Evolutionary conservation across 2,113 vertebrate species (phyloP).

Genomic region (Plestiodon gilberti): DNA sequence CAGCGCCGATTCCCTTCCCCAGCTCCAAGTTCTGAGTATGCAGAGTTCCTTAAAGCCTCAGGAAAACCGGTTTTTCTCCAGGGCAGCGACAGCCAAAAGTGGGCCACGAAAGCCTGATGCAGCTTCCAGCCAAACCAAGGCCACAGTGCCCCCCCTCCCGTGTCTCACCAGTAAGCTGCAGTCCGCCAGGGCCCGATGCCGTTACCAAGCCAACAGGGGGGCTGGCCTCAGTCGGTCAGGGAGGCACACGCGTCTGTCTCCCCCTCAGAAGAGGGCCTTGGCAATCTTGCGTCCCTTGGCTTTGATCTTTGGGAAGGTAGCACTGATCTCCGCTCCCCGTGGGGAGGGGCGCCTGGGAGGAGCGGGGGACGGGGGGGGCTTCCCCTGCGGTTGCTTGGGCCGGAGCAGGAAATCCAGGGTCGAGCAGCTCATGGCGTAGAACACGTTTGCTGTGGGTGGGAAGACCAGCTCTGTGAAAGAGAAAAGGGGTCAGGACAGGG

Average conservation of each 20-base stretch:
- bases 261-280: conserved; percentile 68
- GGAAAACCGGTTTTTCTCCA: background rate
- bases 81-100: too few species aligned
- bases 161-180: background rate
- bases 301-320: conserved; percentile 90
- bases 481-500: background rate
- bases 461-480: conserved; percentile 80
- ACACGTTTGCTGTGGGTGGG: conserved; percentile 86
- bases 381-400: conserved; percentile 62
- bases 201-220: background rate
- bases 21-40: background rate
- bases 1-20: background rate
- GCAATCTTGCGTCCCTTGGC: conserved; percentile 87
- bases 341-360: conserved; percentile 58
- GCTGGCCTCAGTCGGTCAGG: background rate
- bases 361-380: conserved; percentile 56
- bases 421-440: conserved; percentile 89
- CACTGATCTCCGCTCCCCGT: conserved; percentile 50
- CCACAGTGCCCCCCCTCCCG: background rate
- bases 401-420: conserved; percentile 88
- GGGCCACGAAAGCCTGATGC: background rate
- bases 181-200: background rate
- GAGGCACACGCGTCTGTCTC: background rate
- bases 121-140: too few species aligned
- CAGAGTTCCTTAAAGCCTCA: background rate